A percentile compares a stretch with the other conserved stretches of the same genome.
phyloP scores from a whole-genome alignment of 2,888 invertebrate species.

The Watsonalla cultraria region DNA sequence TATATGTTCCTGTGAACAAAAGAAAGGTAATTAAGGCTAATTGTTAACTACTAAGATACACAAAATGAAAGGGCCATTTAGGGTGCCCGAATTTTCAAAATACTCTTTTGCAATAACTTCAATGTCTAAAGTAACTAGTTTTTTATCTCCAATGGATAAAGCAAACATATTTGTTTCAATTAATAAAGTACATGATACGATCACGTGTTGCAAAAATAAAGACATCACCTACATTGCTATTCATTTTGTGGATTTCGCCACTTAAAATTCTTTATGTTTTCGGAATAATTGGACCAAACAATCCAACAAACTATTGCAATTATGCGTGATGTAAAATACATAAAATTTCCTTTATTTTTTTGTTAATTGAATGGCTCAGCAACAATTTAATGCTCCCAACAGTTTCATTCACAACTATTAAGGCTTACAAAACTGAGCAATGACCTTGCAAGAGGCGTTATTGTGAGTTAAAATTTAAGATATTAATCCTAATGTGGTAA shows the following conservation, averaged over 20 bases:
- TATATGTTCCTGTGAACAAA: slow-evolving; percentile 91
- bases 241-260: too few species aligned
- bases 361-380: slow-evolving; percentile 1
- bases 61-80: too few species aligned
- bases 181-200: too few species aligned
- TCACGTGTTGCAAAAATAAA: too few species aligned
- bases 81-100: too few species aligned
- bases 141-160: too few species aligned
- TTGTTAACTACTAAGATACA: too few species aligned
- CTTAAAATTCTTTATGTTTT: not conserved
- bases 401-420: slow-evolving; percentile 2
- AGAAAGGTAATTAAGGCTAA: slow-evolving; percentile 6
- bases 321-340: not conserved
- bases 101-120: too few species aligned
- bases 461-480: slow-evolving; percentile 52
- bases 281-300: not conserved
- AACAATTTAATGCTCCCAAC: slow-evolving; percentile 1
- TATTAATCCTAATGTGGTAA: slow-evolving; percentile 61
- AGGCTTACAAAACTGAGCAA: slow-evolving; percentile 29
- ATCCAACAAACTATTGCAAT: not conserved
- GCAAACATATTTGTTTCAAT: too few species aligned
- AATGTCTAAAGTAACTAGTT: too few species aligned
- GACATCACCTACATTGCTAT: too few species aligned
- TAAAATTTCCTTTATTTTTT: not conserved
- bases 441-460: slow-evolving; percentile 56